phyloP scores from a whole-genome alignment of 2,797 vertebrate genomes.

The Coranthus polyacanthus region DNA sequence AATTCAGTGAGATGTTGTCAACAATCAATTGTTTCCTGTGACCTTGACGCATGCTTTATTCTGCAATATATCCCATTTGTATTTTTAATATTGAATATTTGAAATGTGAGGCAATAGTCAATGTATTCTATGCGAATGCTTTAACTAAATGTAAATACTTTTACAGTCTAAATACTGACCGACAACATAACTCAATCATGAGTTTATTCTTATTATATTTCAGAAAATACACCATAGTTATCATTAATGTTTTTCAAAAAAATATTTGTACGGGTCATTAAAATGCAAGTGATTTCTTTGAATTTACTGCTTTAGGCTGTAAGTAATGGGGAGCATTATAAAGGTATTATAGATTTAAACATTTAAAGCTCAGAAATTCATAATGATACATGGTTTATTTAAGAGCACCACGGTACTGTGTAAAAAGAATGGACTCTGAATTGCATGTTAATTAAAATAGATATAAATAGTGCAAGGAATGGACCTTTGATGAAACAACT shows the following conservation, averaged over 20 bases:
- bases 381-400: too few species aligned
- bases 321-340: too few species aligned
- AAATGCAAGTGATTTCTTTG: background rate
- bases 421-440: too few species aligned
- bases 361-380: too few species aligned
- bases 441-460: too few species aligned
- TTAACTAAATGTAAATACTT: slow-evolving; percentile 2
- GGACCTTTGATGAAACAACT: too few species aligned
- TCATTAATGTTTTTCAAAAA: too few species aligned
- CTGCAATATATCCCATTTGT: background rate
- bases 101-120: background rate
- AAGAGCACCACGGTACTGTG: too few species aligned
- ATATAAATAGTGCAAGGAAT: too few species aligned
- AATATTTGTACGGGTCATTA: background rate
- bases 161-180: background rate
- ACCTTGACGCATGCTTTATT: background rate
- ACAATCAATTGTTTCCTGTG: slow-evolving; percentile 24
- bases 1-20: slow-evolving; percentile 25
- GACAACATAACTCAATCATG: background rate
- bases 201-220: background rate
- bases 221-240: background rate
- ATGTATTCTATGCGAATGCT: background rate
- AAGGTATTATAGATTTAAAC: too few species aligned
- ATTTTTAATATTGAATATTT: too few species aligned
- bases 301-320: too few species aligned